Percentiles rank a stretch among this genome's conserved stretches.
Conservation (phyloP, 2,888 invertebrate species). For the Xestoiulus laeticollis region DNA sequence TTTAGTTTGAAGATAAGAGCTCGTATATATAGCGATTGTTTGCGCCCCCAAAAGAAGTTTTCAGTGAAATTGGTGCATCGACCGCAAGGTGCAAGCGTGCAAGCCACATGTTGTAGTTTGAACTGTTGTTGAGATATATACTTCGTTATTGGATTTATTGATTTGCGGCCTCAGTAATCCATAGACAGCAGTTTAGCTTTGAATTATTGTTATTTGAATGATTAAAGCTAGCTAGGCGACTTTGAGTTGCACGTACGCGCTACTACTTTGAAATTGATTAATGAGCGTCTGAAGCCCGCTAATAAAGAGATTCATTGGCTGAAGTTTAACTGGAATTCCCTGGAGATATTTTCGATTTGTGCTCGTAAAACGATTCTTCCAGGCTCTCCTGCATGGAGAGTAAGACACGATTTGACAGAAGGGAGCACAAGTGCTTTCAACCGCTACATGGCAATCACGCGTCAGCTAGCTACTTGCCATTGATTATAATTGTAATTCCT, state of each 20-base stretch:
- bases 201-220: conserved; percentile 31
- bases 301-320: conserved; percentile 30
- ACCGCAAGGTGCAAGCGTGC: not conserved
- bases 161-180: not conserved
- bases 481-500: conserved; percentile 2
- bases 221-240: conserved; percentile 1
- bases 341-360: not conserved
- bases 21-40: not conserved
- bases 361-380: not conserved
- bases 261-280: not conserved
- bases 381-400: not conserved
- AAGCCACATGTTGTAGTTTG: not conserved
- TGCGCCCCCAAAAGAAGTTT: not conserved
- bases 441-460: conserved; percentile 20
- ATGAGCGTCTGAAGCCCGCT: conserved; percentile 12
- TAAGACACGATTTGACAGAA: not conserved
- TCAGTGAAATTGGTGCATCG: not conserved
- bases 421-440: not conserved
- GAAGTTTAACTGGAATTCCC: not conserved
- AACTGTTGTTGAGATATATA: not conserved
- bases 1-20: conserved; percentile 24
- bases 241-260: not conserved
- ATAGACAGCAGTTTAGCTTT: not conserved
- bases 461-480: not conserved
- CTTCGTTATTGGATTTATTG: conserved; percentile 23